phyloP scores from a whole-genome alignment of 2,888 invertebrate genomes.

The Drosophila neutralis region DNA sequence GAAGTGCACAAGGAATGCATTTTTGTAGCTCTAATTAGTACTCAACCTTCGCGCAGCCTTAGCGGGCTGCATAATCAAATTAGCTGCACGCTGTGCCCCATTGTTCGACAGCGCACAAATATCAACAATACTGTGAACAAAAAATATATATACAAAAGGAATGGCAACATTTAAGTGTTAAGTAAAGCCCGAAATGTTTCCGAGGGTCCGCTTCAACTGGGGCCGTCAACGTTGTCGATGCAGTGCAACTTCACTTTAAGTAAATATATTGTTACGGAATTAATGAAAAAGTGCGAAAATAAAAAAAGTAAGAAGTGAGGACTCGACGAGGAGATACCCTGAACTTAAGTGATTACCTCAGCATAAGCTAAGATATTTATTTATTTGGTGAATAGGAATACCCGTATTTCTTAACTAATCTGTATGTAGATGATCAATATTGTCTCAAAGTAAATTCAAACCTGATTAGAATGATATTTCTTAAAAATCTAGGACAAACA shows the following conservation, averaged over 20 bases:
- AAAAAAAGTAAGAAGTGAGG: background rate
- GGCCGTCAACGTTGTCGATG: slow-evolving; percentile 44
- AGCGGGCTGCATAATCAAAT: slow-evolving; percentile 50
- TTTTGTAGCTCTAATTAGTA: slow-evolving; percentile 66
- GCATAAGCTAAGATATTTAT: background rate
- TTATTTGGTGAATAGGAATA: background rate
- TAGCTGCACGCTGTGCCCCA: slow-evolving; percentile 38
- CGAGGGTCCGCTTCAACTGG: slow-evolving; percentile 23
- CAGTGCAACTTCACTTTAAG: slow-evolving; percentile 58
- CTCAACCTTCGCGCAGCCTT: slow-evolving; percentile 7
- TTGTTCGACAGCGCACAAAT: slow-evolving; percentile 47
- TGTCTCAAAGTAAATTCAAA: background rate
- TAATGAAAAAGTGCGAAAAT: slow-evolving; percentile 67
- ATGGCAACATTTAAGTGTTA: slow-evolving; percentile 48
- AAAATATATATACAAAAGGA: background rate
- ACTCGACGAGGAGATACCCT: background rate
- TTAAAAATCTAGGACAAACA: background rate
- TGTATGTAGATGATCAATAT: background rate
- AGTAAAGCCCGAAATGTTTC: slow-evolving; percentile 52
- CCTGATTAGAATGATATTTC: background rate
- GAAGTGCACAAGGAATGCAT: slow-evolving; percentile 71
- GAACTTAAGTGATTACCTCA: background rate
- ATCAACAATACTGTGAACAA: slow-evolving; percentile 46
- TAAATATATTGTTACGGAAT: slow-evolving; percentile 70
- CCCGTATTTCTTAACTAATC: background rate